Conservation (phyloP, 2,113 vertebrate genomes). For the Macrotis lagotis region DNA sequence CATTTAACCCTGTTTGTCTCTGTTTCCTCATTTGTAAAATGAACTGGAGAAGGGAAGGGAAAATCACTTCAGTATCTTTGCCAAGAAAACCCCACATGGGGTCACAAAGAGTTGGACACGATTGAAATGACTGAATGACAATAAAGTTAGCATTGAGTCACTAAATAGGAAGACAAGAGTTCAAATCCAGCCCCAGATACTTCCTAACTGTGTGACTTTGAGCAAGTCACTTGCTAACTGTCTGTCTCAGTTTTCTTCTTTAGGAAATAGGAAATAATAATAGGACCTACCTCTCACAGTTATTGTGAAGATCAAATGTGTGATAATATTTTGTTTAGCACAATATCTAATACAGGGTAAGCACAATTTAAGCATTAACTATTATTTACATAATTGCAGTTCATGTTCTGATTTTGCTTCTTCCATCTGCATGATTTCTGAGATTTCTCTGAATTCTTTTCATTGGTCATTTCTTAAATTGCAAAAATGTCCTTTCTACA, state of each 20-base stretch:
- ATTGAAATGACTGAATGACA: neutral
- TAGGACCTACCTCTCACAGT: neutral
- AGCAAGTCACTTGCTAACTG: neutral
- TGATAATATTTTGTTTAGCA: neutral
- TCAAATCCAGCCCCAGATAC: neutral
- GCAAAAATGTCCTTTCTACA: neutral
- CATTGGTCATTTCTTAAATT: neutral
- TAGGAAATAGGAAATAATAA: neutral
- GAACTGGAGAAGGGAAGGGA: neutral
- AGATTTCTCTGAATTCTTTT: neutral
- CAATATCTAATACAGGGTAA: neutral
- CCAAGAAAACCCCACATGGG: neutral
- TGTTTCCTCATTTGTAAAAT: neutral
- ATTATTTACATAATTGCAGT: neutral
- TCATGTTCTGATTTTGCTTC: neutral
- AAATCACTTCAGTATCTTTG: neutral
- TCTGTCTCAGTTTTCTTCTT: neutral
- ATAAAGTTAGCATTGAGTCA: neutral
- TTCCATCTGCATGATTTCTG: neutral
- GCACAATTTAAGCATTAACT: neutral
- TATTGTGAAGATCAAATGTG: neutral
- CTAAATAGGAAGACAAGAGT: neutral
- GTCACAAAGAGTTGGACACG: neutral
- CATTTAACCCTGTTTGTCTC: neutral
- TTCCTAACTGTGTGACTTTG: neutral